A percentile compares a stretch with the other conserved stretches of the same genome.
phyloP scores from a whole-genome alignment of 1,140 invertebrate genomes.

The Apis laboriosa region DNA sequence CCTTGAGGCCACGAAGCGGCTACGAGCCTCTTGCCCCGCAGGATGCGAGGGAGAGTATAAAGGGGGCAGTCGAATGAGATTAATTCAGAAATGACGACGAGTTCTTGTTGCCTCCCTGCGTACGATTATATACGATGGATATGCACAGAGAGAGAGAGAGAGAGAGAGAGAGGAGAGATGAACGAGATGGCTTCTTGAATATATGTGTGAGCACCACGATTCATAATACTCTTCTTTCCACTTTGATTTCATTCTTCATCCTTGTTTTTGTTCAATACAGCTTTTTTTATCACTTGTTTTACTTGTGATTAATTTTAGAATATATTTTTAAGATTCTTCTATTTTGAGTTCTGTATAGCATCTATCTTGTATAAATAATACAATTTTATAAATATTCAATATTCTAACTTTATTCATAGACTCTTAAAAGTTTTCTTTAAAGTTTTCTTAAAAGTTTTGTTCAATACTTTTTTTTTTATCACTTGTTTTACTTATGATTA shows the following conservation, averaged over 20 bases:
- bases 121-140: slow-evolving; percentile 34
- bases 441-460: too few species aligned
- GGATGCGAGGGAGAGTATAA: slow-evolving; percentile 66
- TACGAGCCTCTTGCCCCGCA: slow-evolving; percentile 56
- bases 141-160: neutral
- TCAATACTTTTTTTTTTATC: neutral
- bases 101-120: slow-evolving; percentile 55
- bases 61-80: slow-evolving; percentile 75
- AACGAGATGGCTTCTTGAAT: neutral
- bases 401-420: too few species aligned
- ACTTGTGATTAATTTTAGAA: neutral
- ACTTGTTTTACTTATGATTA: too few species aligned
- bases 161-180: too few species aligned
- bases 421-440: too few species aligned
- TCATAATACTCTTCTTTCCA: neutral
- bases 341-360: too few species aligned
- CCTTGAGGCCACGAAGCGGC: slow-evolving; percentile 66
- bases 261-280: neutral
- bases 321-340: neutral
- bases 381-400: too few species aligned
- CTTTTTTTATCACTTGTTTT: neutral
- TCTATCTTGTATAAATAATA: too few species aligned
- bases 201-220: neutral
- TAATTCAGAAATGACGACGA: slow-evolving; percentile 71
- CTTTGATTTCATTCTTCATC: neutral